Evolutionary conservation across 2,888 invertebrate genomes (phyloP).

Genomic region (Rhimphoctona megacephalus): DNA sequence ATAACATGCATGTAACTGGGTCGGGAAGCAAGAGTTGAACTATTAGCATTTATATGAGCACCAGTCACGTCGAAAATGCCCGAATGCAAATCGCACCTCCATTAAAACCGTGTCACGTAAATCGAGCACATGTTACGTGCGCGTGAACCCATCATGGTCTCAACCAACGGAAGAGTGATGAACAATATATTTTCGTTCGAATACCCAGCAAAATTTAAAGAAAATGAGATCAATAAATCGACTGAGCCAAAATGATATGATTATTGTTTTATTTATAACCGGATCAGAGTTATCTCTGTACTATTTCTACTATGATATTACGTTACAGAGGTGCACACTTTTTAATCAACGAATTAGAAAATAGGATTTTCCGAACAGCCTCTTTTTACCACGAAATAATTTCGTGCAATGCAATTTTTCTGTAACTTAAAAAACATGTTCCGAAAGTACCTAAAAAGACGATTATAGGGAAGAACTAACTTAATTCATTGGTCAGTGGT

Average conservation of each 20-base stretch:
- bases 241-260: neutral
- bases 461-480: too few species aligned
- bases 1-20: conserved; percentile 69
- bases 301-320: neutral
- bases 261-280: neutral
- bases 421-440: neutral
- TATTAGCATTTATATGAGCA: conserved; percentile 77
- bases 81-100: conserved; percentile 74
- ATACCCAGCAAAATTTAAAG: neutral
- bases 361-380: too few species aligned
- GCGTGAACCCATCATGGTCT: conserved; percentile 29
- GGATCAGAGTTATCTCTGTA: neutral
- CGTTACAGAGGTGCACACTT: neutral
- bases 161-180: conserved; percentile 20
- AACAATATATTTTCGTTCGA: conserved; percentile 29
- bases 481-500: too few species aligned
- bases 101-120: conserved; percentile 77
- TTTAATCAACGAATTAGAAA: neutral
- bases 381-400: too few species aligned
- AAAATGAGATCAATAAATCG: neutral
- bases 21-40: conserved; percentile 68
- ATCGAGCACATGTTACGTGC: conserved; percentile 69
- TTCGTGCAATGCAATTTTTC: too few species aligned
- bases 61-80: conserved; percentile 74
- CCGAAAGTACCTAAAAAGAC: neutral